Conservation (phyloP, 1,140 invertebrate genomes). For the Brachystomella parvula region DNA sequence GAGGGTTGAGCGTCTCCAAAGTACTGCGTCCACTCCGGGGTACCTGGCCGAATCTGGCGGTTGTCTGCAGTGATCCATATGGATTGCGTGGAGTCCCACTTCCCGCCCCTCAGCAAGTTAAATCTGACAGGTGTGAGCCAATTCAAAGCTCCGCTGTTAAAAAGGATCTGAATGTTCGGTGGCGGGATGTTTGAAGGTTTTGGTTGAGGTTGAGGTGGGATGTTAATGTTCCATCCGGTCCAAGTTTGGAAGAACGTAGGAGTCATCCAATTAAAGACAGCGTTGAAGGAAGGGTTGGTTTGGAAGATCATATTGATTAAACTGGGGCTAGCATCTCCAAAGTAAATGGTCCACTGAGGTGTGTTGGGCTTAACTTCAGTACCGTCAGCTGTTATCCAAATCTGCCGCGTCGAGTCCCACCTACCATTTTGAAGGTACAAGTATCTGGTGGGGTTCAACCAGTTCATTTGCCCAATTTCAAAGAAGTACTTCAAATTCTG, state of each 20-base stretch:
- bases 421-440: not conserved
- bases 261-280: conserved; percentile 12
- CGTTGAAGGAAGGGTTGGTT: not conserved
- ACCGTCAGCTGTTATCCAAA: conserved; percentile 11
- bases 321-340: conserved; percentile 3
- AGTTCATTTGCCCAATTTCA: conserved; percentile 13
- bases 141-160: conserved; percentile 2
- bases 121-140: conserved; percentile 6
- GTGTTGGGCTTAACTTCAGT: conserved; percentile 12
- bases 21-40: not conserved
- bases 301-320: conserved; percentile 7
- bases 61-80: conserved; percentile 8
- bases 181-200: conserved; percentile 7
- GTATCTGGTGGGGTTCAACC: conserved; percentile 10
- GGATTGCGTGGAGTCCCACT: not conserved
- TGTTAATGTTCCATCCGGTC: conserved; percentile 1
- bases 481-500: conserved; percentile 9
- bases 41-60: not conserved
- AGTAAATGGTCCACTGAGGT: conserved; percentile 11
- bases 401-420: not conserved
- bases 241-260: not conserved
- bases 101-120: not conserved
- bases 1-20: conserved; percentile 9
- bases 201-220: not conserved
- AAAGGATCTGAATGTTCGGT: not conserved